Evolutionary conservation across 1,140 invertebrate species (phyloP).

Genomic region (Proctacanthus coquilletti): DNA sequence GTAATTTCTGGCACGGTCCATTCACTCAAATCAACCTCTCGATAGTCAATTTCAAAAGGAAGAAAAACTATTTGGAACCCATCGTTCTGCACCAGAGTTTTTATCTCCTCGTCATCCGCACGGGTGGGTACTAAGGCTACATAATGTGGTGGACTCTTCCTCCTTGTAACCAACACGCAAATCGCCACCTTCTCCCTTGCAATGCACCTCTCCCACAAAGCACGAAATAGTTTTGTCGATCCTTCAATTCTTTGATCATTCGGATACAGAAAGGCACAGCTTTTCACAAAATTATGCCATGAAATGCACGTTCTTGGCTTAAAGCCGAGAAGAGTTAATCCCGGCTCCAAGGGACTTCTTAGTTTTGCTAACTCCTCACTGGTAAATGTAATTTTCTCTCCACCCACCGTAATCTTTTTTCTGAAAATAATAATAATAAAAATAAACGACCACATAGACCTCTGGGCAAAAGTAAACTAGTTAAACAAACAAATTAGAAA

Average conservation of each 20-base stretch:
- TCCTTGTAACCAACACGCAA: constrained; percentile 22
- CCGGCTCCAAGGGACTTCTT: constrained; percentile 15
- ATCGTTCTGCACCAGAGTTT: constrained; percentile 15
- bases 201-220: constrained; percentile 23
- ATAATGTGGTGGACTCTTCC: constrained; percentile 22
- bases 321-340: constrained; percentile 24
- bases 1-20: constrained; percentile 16
- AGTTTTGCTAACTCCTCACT: constrained; percentile 15
- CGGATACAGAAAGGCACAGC: constrained; percentile 24
- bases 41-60: constrained; percentile 20
- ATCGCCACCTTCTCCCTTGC: constrained; percentile 22
- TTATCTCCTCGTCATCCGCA: constrained; percentile 3
- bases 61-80: constrained; percentile 26
- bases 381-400: constrained; percentile 10
- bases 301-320: constrained; percentile 17
- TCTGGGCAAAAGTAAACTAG: no score
- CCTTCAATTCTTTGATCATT: constrained; percentile 21
- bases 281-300: constrained; percentile 15
- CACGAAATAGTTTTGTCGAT: constrained; percentile 23
- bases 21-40: constrained; percentile 16
- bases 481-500: no score
- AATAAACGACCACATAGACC: not conserved
- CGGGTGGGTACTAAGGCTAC: constrained; percentile 19
- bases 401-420: constrained; percentile 16
- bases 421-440: constrained; percentile 10